phyloP scores from a whole-genome alignment of 23 tunicate species.

The Styela plicata region DNA sequence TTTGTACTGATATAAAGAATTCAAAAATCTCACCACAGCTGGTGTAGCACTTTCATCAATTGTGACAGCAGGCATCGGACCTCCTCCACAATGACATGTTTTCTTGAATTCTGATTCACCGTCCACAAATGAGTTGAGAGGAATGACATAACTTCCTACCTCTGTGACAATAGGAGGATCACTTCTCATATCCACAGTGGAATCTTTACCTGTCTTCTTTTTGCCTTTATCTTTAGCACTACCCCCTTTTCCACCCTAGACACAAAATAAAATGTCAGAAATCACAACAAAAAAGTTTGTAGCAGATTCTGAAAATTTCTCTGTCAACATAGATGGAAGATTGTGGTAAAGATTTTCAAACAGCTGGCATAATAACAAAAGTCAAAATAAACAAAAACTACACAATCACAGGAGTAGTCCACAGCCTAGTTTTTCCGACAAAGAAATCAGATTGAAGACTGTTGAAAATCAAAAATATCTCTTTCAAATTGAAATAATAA shows the following conservation, averaged over 20 bases:
- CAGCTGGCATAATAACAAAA: too few species aligned
- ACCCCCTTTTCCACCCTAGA: constrained; percentile 36
- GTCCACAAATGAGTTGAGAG: constrained; percentile 38
- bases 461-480: too few species aligned
- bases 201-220: constrained; percentile 32
- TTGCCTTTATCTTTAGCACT: constrained; percentile 47
- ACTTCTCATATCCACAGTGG: constrained; percentile 34
- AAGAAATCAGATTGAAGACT: too few species aligned
- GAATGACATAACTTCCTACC: constrained; percentile 38
- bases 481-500: too few species aligned
- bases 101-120: constrained; percentile 39
- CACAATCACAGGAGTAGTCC: too few species aligned
- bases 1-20: too few species aligned
- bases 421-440: too few species aligned
- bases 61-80: constrained; percentile 57
- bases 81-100: constrained; percentile 66
- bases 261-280: neutral
- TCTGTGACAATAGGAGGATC: constrained; percentile 63
- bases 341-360: too few species aligned
- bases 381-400: too few species aligned
- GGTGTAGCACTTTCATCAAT: constrained; percentile 20
- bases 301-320: too few species aligned
- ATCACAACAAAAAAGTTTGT: too few species aligned
- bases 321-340: too few species aligned
- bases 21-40: neutral